These are phyloP conservation scores for Ascaphus truei DNA, from an alignment of 2,113 vertebrate species.

Conservation along the genomic window DNA sequence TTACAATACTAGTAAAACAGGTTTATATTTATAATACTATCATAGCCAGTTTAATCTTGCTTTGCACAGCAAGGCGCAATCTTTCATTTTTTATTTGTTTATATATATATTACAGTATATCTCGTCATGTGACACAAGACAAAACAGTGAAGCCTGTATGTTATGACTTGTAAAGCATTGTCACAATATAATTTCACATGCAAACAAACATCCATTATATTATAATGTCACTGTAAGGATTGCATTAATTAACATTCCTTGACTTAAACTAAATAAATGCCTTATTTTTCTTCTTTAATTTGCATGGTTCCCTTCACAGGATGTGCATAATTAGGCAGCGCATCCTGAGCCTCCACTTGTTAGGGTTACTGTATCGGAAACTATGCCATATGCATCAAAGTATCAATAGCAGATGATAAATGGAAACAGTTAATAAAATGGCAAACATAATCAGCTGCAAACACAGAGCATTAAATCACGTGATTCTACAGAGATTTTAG, in stretches of 20 bases:
- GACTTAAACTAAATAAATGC: neutral
- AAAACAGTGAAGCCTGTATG: too few species aligned
- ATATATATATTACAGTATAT: too few species aligned
- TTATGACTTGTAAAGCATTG: too few species aligned
- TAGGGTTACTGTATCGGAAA: too few species aligned
- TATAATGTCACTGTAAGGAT: neutral
- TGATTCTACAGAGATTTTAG: neutral
- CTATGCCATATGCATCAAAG: neutral
- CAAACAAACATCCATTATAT: too few species aligned
- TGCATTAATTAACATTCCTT: neutral
- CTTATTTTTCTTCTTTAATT: neutral
- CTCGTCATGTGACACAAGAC: too few species aligned
- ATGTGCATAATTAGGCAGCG: neutral
- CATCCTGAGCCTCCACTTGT: neutral
- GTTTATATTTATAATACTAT: too few species aligned
- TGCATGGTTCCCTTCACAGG: neutral
- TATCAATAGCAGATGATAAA: neutral
- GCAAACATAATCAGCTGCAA: neutral
- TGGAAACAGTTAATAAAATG: conserved; percentile 3
- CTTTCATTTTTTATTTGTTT: too few species aligned
- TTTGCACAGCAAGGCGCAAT: too few species aligned
- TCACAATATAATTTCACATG: too few species aligned
- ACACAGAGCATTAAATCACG: neutral
- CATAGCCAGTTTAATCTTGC: too few species aligned
- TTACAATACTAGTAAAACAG: too few species aligned